Conservation (phyloP, 2,888 invertebrate genomes). For the Drosophila maculinotata region DNA sequence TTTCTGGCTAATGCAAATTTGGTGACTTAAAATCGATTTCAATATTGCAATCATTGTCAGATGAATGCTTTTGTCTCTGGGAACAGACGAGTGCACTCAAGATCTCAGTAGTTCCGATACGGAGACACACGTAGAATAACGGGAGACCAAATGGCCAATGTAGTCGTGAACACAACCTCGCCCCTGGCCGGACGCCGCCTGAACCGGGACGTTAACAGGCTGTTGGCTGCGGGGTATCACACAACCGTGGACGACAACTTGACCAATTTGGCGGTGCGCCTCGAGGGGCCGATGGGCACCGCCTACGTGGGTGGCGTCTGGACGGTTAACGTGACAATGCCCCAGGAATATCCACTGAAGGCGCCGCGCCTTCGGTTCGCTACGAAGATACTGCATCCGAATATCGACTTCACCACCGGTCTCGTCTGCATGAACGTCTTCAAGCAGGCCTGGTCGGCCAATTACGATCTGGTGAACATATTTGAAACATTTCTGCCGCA, state of each 20-base stretch:
- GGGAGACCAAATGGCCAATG: slow-evolving; percentile 63
- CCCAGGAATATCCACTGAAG: slow-evolving; percentile 66
- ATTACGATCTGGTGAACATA: slow-evolving; percentile 67
- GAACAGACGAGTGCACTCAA: slow-evolving; percentile 70
- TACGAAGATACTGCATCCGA: slow-evolving; percentile 67
- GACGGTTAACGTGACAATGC: slow-evolving; percentile 61
- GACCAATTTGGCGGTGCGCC: slow-evolving; percentile 57
- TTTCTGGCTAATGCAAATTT: not conserved
- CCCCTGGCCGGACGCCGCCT: slow-evolving; percentile 67
- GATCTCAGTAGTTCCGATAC: slow-evolving; percentile 65
- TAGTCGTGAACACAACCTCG: slow-evolving; percentile 68
- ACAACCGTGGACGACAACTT: slow-evolving; percentile 56
- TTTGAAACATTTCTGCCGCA: slow-evolving; percentile 71
- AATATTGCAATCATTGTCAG: slow-evolving; percentile 25
- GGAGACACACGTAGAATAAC: slow-evolving; percentile 50
- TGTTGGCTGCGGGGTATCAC: slow-evolving; percentile 60
- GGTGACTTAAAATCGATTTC: not conserved
- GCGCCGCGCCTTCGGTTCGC: slow-evolving; percentile 61
- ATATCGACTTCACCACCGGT: slow-evolving; percentile 66
- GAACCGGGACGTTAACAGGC: slow-evolving; percentile 60
- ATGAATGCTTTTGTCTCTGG: slow-evolving; percentile 63
- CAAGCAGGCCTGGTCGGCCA: slow-evolving; percentile 71
- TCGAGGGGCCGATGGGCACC: slow-evolving; percentile 66
- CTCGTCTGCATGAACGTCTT: slow-evolving; percentile 70
- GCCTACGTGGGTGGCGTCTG: slow-evolving; percentile 69